Base-by-base conservation (phyloP, 92 coral and sea anemone genomes). In the Porites lobata region DNA sequence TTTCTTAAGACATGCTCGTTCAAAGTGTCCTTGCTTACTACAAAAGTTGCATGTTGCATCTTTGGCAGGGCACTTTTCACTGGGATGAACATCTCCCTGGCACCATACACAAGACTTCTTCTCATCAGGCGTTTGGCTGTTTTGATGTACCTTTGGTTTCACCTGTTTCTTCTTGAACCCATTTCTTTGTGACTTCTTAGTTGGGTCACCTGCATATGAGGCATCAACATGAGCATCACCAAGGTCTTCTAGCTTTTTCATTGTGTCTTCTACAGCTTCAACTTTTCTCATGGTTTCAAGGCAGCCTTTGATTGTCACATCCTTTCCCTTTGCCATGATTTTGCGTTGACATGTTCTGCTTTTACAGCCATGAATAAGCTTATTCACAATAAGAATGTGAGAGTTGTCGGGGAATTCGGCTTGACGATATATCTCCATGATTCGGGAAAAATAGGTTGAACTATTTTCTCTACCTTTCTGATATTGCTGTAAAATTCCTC, bases 301-400 rank as follows among this genome's bases (percentile, higher is more conserved):
- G 50, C 92, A 88, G 62, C 83, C 90, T 74, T 92, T 79, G 8
- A 62, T 26, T 9, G 90, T 13, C 59, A 88, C 86, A 21, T 84
- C 84, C 70, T 78, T 79, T 38, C 79, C 78, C 50, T 89, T 89
- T 69, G 89, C 94, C 86, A 91, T 87, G 51, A 91, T 76, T 62
- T 82, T 88, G 6, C 84, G 77, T 68, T 84, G 88, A 81, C 85
- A 91, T 19, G 81, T 80, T 69, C 52, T 92, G 81, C 50, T 82
- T 65, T 38, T 82, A 70, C 93, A 92, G 51, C 95, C 95, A 74
- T 90, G 93, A 54, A 86, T 92, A 56, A 86, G 91, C 88, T 92
- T 92, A 77, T 92, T 89, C 21, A 75, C 95, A 69, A 92, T 82
- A 58, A 87, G 80, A 83, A 93, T 90, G 63, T 90, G 74, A 10